Base-by-base conservation (phyloP, 2,888 invertebrate species). In the Notocelia uddmanniana region DNA sequence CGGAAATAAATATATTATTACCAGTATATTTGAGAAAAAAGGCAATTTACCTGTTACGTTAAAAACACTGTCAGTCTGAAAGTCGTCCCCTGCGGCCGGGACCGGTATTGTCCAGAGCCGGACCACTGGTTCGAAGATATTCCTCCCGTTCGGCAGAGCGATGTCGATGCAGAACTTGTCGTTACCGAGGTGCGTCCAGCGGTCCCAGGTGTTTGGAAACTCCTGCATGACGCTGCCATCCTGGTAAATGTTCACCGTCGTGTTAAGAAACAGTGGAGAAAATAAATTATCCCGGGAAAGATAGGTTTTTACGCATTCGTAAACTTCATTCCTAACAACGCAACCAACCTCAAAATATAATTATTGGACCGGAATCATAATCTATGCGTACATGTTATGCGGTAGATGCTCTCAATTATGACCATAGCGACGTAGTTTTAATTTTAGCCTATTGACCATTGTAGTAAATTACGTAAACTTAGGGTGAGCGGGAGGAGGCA, bases 81-180 rank as follows among this genome's bases (percentile, higher is more conserved):
- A 62, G 3, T 13, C 10, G 13, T 57, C 62, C 0, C 34, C 54
- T 6, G 60, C n/a, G 0, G 8, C 68, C 6, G 34, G 34, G 0
- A 45, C 11, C 9, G 55, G 45, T 23, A 62, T 57, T n/a, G 55
- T 52, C 59, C 66, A 68, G 18, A 68, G 15, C 45, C 34, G 68
- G 23, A 50, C 34, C 8, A 18, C 23, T 3, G 45, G 60, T 23
- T 68, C n/a, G 19, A 48, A 6, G 11, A 57, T 48, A n/a, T n/a
- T 21, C 11, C 9, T 26, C 6, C 58, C 58, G 10, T 52, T 67
- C 15, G 68, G 69, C 6, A 60, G 21, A 13, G 55, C 73, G 41
- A 77, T 76, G 21, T 80, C 80, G 11, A 79, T 67, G 34, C 80
- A 80, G 50, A 73, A 78, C 1, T 68, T 11, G 1, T 64, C 57